Conservation (phyloP, 2,797 vertebrate species). For the Australoheros facetus region DNA sequence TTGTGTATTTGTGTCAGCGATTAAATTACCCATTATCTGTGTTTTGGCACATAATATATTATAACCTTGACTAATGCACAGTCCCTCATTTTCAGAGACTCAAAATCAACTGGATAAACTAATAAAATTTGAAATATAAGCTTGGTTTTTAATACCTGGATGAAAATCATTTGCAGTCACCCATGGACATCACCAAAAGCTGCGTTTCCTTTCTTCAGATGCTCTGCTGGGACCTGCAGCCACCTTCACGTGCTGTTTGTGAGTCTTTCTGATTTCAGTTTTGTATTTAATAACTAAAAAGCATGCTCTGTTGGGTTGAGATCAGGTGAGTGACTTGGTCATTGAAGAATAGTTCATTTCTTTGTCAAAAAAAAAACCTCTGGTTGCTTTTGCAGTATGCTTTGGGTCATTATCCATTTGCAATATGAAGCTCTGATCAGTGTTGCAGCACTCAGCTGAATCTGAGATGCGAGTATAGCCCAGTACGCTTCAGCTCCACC, state of each 20-base stretch:
- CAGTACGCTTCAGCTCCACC: neutral
- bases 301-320: neutral
- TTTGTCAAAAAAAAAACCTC: neutral
- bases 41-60: neutral
- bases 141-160: too few species aligned
- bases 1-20: neutral
- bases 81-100: too few species aligned
- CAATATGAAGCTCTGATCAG: neutral
- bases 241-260: too few species aligned
- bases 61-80: neutral
- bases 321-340: neutral
- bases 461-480: neutral
- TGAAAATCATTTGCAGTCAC: too few species aligned
- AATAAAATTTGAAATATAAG: too few species aligned
- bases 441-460: neutral
- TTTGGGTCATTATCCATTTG: neutral
- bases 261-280: too few species aligned
- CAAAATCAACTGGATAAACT: too few species aligned
- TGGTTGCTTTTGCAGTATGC: neutral
- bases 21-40: rapidly evolving
- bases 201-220: too few species aligned
- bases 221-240: too few species aligned
- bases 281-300: neutral
- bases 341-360: neutral
- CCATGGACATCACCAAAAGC: too few species aligned